Base-by-base conservation (phyloP, 2,797 vertebrate genomes). In the Monodelphis domestica region DNA sequence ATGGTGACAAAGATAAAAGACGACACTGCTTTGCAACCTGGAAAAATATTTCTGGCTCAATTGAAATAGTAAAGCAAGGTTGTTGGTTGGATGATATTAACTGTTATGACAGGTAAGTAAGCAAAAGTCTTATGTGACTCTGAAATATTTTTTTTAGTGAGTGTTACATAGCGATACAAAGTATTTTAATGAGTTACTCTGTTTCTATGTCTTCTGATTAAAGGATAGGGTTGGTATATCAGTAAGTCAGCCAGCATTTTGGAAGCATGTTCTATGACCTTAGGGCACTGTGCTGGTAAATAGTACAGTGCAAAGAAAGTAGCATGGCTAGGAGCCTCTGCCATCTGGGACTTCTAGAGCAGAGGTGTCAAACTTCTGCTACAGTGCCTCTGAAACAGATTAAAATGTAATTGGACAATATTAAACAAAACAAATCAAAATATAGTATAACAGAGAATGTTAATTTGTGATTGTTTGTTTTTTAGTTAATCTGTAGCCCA, bases 1-100 rank as follows among this genome's bases (percentile, higher is more conserved):
- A 98, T 0, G 99, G 99, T 53, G 99, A 99, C 89, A 99, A 99
- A 94, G 99, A 99, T 98, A 99, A 99, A 98, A 98, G 99, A 10
- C 95, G 98, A 89, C 99, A 99, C 98, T 99, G 99, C 98, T 99
- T 99, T 97, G 99, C 99, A 97, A 99, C 99, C 0, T 99, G 99
- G 99, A 99, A 99, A 98, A 99, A 99, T 96, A 98, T 98, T 96
- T 99, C 99, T 11, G 99, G 99, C 56, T 98, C 98, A 33, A 98
- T 99, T 96, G 99, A 99, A 98, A 98, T 99, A 24, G 99, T 99
- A 90, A 99, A 99, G 97, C 99, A 99, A 97, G 99, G 99, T 95
- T 99, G 99, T 98, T 99, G 99, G 99, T 98, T 99, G 94, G 99
- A 99, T 97, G 99, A 99, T 93, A 99, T 99, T 98, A 99, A 99